Base-by-base conservation (phyloP, 2,888 invertebrate genomes). In the Macropis europaea region DNA sequence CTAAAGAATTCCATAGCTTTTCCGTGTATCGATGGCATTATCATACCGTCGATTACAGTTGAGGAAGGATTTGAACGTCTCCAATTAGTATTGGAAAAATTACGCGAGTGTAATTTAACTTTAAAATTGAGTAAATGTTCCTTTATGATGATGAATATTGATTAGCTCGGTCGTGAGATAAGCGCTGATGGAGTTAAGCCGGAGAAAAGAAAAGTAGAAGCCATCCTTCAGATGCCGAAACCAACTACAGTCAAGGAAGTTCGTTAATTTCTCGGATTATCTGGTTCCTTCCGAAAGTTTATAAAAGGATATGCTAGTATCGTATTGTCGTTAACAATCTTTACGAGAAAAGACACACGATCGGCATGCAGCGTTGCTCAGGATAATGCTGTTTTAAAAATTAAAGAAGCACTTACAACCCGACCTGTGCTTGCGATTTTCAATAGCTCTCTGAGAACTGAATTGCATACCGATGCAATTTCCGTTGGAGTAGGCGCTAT, bases 121-220 rank as follows among this genome's bases (percentile, higher is more conserved):
- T 28, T 88, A 0, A 84, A 84, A 34, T 34, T 81, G 0, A 57
- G 17, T 0, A 85, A 87, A 60, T 86, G 84, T 42, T 50, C 69
- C 9, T 84, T 87, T 68, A 78, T 73, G 1, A 67, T 50, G 11
- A 57, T 38, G 4, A 48, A 61, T 22, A 70, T 88, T 0, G 67
- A 82, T 3, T 86, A 82, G 52, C 60, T 88, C 11, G 87, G 89
- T 0, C 83, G 84, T 42, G 53, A 80, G 0, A 77, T 87, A 2
- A 69, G 67, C 4, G 50, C 54, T 2, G 54, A 69, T 0, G 83
- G 82, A 5, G 66, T 88, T 1, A 52, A 59, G 15, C 77, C 76
- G 0, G 77, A 77, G 0, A 15, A 17, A 0, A n/a, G 19, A 3
- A 77, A 76, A 19, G 30, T 67, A 0, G 17, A 53, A 6, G 61